Percentiles rank a stretch among this genome's conserved stretches.
Evolutionary conservation across 2,113 vertebrate species (phyloP).

Genomic region (Labrus mixtus): DNA sequence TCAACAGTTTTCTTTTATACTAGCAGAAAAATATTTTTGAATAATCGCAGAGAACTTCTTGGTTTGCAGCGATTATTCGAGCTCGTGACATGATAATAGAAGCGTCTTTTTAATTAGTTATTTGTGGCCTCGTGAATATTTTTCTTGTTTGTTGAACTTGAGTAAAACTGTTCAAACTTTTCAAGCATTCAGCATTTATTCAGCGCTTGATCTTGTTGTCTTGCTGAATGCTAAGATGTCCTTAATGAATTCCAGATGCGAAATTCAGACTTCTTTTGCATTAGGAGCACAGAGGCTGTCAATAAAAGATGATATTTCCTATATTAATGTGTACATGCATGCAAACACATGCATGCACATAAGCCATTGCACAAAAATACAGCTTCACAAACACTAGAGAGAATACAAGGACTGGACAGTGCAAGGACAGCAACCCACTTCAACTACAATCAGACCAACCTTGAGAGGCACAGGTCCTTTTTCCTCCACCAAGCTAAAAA

Average conservation of each 20-base stretch:
- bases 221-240: constrained; percentile 62
- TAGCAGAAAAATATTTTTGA: constrained; percentile 35
- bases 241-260: constrained; percentile 65
- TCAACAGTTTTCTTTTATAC: constrained; percentile 32
- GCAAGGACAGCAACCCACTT: constrained; percentile 78
- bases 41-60: constrained; percentile 36
- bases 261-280: constrained; percentile 64
- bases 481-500: constrained; percentile 68
- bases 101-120: constrained; percentile 53
- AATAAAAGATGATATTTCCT: constrained; percentile 44
- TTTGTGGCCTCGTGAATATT: constrained; percentile 44
- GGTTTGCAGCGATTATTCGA: constrained; percentile 40
- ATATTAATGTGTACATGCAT: constrained; percentile 55
- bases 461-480: constrained; percentile 76
- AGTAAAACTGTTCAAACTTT: constrained; percentile 66
- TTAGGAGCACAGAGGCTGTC: constrained; percentile 48
- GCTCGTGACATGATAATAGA: constrained; percentile 34
- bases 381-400: constrained; percentile 67
- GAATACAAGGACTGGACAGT: constrained; percentile 72
- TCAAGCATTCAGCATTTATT: constrained; percentile 58
- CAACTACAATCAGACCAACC: constrained; percentile 73
- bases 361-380: constrained; percentile 22
- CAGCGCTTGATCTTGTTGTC: constrained; percentile 65
- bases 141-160: constrained; percentile 41
- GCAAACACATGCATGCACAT: constrained; percentile 38